phyloP scores from a whole-genome alignment of 2,888 invertebrate genomes.

The Heliconius erato region DNA sequence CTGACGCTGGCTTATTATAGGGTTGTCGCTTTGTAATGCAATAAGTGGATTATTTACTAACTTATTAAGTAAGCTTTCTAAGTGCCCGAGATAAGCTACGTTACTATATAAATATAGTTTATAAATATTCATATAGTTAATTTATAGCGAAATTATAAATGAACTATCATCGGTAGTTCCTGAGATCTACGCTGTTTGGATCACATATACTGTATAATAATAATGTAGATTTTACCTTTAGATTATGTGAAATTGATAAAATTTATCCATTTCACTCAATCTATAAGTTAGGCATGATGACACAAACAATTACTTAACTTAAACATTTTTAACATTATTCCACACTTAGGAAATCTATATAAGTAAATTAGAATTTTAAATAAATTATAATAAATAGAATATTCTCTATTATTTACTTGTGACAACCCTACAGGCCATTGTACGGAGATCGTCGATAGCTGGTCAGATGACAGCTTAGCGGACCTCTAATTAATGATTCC shows the following conservation, averaged over 20 bases:
- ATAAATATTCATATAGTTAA: no score
- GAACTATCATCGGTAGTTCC: not conserved
- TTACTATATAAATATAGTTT: not conserved
- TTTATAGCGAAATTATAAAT: no score
- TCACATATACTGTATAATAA: not conserved
- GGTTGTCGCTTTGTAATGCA: constrained; percentile 31
- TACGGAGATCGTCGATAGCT: constrained; percentile 46
- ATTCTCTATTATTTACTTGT: no score
- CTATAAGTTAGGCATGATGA: no score
- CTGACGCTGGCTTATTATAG: constrained; percentile 38
- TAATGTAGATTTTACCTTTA: no score
- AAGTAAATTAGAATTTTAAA: no score
- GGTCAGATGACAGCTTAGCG: constrained; percentile 48
- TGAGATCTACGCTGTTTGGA: not conserved
- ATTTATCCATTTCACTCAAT: no score
- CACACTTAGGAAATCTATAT: no score
- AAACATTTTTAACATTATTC: no score
- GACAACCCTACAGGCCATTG: constrained; percentile 40
- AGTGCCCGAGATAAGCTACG: not conserved
- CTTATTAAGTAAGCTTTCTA: not conserved
- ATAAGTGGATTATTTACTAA: not conserved
- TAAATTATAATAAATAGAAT: no score
- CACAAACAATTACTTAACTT: no score
- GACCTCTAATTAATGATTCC: constrained; percentile 52
- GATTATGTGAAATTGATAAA: no score